Conservation (phyloP, 2,888 invertebrate genomes). For the Eutolmus rufibarbis region DNA sequence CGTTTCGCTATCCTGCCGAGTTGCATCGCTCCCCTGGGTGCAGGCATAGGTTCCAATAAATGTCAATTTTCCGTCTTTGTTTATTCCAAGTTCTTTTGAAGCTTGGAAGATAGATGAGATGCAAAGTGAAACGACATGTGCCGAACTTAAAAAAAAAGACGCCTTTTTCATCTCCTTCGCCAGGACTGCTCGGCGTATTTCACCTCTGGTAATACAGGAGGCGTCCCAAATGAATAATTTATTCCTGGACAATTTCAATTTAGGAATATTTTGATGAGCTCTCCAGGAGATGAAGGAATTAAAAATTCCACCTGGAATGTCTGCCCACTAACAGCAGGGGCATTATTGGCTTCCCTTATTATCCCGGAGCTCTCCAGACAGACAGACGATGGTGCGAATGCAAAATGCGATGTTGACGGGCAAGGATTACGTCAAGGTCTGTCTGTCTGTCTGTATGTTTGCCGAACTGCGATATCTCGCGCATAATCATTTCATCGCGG, state of each 20-base stretch:
- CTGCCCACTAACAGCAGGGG: background rate
- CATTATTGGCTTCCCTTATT: constrained; percentile 6
- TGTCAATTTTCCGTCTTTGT: constrained; percentile 27
- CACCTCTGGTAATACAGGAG: background rate
- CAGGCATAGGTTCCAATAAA: background rate
- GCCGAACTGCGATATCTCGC: background rate
- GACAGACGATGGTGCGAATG: background rate
- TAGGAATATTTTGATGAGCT: constrained; percentile 14
- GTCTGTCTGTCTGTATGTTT: background rate
- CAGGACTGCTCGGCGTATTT: background rate
- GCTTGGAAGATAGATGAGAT: background rate
- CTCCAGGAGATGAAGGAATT: background rate
- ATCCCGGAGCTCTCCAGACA: background rate
- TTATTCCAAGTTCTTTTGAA: constrained; percentile 9
- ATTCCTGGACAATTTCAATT: background rate
- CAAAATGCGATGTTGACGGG: background rate
- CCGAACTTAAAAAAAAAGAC: background rate
- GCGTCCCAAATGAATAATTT: constrained; percentile 4
- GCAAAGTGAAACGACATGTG: background rate
- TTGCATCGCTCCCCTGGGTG: background rate
- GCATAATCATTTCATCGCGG: background rate
- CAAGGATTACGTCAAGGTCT: background rate
- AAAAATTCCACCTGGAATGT: background rate
- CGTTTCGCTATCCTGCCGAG: background rate
- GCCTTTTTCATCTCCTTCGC: background rate